These are phyloP conservation scores for Apolygus lucorum DNA, from an alignment of 1,140 invertebrate genomes.

Conservation along the genomic window DNA sequence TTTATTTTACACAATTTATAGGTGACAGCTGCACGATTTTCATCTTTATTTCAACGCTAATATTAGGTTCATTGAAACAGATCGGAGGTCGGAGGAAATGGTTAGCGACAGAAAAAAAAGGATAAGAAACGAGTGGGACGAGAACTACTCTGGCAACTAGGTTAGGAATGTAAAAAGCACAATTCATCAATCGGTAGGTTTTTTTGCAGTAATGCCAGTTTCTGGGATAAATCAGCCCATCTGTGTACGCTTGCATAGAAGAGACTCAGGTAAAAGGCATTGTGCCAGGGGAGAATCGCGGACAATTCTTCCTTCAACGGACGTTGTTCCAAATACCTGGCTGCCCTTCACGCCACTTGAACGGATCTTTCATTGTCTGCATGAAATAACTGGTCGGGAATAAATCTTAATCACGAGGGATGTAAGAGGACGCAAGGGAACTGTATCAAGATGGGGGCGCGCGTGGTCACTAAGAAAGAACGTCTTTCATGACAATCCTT, in stretches of 20 bases:
- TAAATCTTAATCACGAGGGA: neutral
- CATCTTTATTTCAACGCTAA: neutral
- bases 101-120: neutral
- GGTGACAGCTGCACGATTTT: neutral
- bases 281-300: neutral
- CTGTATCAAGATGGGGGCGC: neutral
- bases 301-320: neutral
- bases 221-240: conserved; percentile 5
- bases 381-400: neutral
- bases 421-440: neutral
- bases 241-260: neutral
- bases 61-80: neutral
- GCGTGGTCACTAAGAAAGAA: conserved; percentile 13
- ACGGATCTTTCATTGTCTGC: neutral
- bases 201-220: neutral
- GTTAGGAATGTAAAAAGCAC: neutral
- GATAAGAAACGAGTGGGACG: neutral
- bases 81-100: neutral
- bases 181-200: neutral
- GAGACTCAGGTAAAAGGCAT: neutral
- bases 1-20: neutral
- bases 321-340: neutral
- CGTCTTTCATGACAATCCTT: conserved; percentile 10
- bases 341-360: neutral
- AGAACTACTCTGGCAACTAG: neutral